These are phyloP conservation scores for Drosophila nigritarsus DNA, from an alignment of 2,888 invertebrate species.

Conservation along the genomic window DNA sequence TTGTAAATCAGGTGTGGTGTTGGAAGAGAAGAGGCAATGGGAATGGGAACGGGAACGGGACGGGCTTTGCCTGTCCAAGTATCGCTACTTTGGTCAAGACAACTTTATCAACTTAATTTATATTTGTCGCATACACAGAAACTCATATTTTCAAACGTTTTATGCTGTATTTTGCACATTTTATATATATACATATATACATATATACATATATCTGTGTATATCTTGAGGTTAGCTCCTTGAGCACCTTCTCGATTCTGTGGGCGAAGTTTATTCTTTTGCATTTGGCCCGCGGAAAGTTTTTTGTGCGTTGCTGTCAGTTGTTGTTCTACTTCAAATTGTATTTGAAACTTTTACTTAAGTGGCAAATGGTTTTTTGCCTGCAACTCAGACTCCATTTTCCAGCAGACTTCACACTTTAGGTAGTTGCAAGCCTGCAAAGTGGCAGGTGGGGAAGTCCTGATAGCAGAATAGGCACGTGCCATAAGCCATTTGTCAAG, in stretches of 20 bases:
- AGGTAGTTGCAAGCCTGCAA: background rate
- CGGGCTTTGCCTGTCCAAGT: background rate
- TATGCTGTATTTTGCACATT: slow-evolving; percentile 26
- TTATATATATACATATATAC: slow-evolving; percentile 30
- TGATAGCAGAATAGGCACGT: slow-evolving; percentile 57
- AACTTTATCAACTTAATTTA: slow-evolving; percentile 69
- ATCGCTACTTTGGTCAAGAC: slow-evolving; percentile 36
- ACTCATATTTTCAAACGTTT: slow-evolving; percentile 39
- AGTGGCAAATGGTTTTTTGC: slow-evolving; percentile 63
- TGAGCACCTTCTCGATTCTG: slow-evolving; percentile 1
- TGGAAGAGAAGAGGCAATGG: background rate
- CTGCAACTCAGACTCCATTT: background rate
- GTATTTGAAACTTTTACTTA: slow-evolving; percentile 69
- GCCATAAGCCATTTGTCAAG: slow-evolving; percentile 76
- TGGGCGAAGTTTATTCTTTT: slow-evolving; percentile 7
- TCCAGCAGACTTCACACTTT: background rate
- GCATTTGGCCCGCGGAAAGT: slow-evolving; percentile 51
- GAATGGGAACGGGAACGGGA: too few species aligned
- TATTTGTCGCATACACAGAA: slow-evolving; percentile 32
- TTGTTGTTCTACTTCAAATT: slow-evolving; percentile 54
- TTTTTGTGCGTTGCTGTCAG: slow-evolving; percentile 27
- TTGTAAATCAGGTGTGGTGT: slow-evolving; percentile 1
- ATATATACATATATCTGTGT: background rate
- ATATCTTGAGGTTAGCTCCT: background rate
- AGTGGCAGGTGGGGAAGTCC: background rate